These are phyloP conservation scores for Orthosia gracilis DNA, from an alignment of 2,888 invertebrate species.

Conservation along the genomic window DNA sequence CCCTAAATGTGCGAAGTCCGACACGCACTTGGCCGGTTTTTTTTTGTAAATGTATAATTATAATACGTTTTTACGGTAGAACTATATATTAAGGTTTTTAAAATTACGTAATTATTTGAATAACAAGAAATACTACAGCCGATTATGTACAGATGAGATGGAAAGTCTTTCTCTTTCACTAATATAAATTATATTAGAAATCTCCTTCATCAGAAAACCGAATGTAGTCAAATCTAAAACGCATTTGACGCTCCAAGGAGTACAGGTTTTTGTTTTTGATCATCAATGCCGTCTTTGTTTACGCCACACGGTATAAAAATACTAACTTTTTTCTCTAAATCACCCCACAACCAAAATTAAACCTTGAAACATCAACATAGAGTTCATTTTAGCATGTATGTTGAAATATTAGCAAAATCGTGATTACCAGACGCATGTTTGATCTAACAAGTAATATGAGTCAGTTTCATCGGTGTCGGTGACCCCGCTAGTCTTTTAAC, in stretches of 20 bases:
- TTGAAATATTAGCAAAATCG: conserved; percentile 16
- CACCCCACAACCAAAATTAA: not conserved
- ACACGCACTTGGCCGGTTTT: no score
- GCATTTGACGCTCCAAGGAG: conserved; percentile 44
- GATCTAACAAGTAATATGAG: conserved; percentile 38
- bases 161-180: not conserved
- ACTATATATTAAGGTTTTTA: not conserved
- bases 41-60: no score
- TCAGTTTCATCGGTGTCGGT: conserved; percentile 44
- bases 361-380: fast-evolving
- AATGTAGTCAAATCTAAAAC: conserved; percentile 40
- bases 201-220: not conserved
- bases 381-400: conserved; percentile 12
- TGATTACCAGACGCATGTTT: conserved; percentile 45
- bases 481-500: conserved; percentile 40
- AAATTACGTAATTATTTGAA: not conserved
- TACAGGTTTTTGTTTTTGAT: conserved; percentile 26
- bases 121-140: not conserved
- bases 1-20: no score
- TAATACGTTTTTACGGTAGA: no score
- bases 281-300: conserved; percentile 54
- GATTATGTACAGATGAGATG: not conserved
- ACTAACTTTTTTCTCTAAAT: not conserved
- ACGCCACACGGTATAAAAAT: conserved; percentile 24
- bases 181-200: conserved; percentile 24